Percentiles rank a stretch among this genome's conserved stretches.
These are phyloP conservation scores for Schizaphis graminum DNA, from an alignment of 2,888 invertebrate species.

Conservation along the genomic window DNA sequence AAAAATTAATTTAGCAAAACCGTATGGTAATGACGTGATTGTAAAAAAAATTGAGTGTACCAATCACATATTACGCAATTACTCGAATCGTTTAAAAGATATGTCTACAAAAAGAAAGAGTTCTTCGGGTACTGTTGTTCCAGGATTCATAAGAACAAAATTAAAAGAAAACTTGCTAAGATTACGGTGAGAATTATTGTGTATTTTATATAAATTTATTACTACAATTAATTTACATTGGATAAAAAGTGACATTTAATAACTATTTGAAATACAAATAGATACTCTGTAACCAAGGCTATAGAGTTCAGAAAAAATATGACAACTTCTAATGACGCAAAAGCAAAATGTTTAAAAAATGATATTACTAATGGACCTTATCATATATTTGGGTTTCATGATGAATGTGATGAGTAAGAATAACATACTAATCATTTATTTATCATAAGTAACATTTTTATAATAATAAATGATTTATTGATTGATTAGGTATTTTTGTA, in stretches of 20 bases:
- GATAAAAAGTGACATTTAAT: background rate
- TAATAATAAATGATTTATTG: background rate
- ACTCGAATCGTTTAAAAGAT: background rate
- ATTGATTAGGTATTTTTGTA: slow-evolving; percentile 24
- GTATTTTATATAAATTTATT: slow-evolving; percentile 36
- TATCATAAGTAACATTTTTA: background rate
- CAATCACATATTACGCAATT: slow-evolving; percentile 6
- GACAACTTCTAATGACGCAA: background rate
- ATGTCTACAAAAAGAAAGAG: background rate
- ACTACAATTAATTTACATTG: slow-evolving; percentile 12
- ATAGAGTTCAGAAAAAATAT: slow-evolving; percentile 19
- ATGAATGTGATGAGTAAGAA: background rate
- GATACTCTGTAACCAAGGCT: slow-evolving; percentile 12
- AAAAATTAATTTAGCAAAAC: background rate
- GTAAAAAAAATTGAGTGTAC: slow-evolving; percentile 27
- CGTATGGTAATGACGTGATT: background rate
- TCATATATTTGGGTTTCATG: slow-evolving; percentile 19
- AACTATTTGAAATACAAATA: background rate
- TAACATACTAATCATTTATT: background rate
- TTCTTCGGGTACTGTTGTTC: background rate
- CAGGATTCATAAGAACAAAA: background rate
- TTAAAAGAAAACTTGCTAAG: slow-evolving; percentile 1
- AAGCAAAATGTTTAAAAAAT: slow-evolving; percentile 7
- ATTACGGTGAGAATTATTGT: slow-evolving; percentile 26
- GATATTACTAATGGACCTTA: slow-evolving; percentile 3